Evolutionary conservation across 1,140 invertebrate species (phyloP).

Genomic region (Drosophila malerkotliana): DNA sequence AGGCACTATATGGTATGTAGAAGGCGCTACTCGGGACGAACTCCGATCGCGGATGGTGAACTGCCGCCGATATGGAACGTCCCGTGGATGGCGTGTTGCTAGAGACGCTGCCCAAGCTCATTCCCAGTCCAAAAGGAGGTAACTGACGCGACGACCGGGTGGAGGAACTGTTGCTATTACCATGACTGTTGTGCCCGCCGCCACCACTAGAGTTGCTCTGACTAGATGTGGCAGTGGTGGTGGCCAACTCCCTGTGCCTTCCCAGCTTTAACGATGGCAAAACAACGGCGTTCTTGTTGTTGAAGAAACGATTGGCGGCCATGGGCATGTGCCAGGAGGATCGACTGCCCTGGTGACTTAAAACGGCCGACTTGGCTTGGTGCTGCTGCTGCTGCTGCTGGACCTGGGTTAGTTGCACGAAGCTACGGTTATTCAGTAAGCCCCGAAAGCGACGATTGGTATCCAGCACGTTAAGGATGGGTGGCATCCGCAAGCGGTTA

Average conservation of each 20-base stretch:
- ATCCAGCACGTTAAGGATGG: slow-evolving; percentile 77
- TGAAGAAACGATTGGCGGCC: slow-evolving; percentile 67
- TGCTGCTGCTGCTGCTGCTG: slow-evolving; percentile 55
- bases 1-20: slow-evolving; percentile 82
- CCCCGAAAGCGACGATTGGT: slow-evolving; percentile 69
- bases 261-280: slow-evolving; percentile 71
- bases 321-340: slow-evolving; percentile 75
- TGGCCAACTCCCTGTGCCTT: slow-evolving; percentile 47
- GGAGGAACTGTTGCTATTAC: slow-evolving; percentile 58
- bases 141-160: slow-evolving; percentile 20
- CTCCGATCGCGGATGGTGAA: slow-evolving; percentile 71
- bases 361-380: slow-evolving; percentile 71
- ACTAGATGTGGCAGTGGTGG: slow-evolving; percentile 48
- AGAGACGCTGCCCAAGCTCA: slow-evolving; percentile 57
- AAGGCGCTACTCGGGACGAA: slow-evolving; percentile 63
- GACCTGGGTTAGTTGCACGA: slow-evolving; percentile 78
- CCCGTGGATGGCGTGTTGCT: slow-evolving; percentile 70
- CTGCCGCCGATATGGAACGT: slow-evolving; percentile 75
- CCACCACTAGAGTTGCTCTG: slow-evolving; percentile 62
- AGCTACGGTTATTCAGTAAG: slow-evolving; percentile 70
- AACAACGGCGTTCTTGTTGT: slow-evolving; percentile 73
- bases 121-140: slow-evolving; percentile 48
- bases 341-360: slow-evolving; percentile 62
- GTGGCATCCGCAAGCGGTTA: slow-evolving; percentile 67
- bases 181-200: slow-evolving; percentile 44